These are phyloP conservation scores for Galaxea fascicularis DNA, from an alignment of 92 coral and sea anemone species.

Conservation along the genomic window DNA sequence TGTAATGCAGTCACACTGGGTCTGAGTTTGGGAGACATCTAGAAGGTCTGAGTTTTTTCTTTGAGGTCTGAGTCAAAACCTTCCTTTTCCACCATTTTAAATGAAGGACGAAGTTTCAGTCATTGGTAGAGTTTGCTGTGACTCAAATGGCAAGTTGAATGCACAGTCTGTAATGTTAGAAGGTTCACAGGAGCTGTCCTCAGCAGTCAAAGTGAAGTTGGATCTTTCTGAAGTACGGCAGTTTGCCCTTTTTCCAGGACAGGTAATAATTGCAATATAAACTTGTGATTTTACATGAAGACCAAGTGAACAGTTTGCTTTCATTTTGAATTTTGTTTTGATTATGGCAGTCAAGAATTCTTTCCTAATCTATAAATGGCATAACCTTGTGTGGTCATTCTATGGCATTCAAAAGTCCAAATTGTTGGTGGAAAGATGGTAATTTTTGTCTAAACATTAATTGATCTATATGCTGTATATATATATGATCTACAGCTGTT, in stretches of 20 bases:
- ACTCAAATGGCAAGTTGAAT: slow-evolving; percentile 94
- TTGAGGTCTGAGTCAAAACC: not conserved
- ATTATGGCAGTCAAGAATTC: not conserved
- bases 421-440: no score
- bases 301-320: no score
- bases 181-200: slow-evolving; percentile 82
- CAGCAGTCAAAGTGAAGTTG: slow-evolving; percentile 79
- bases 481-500: no score
- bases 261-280: slow-evolving; percentile 53
- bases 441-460: no score
- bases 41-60: no score
- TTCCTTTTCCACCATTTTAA: not conserved
- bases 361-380: not conserved
- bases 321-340: no score
- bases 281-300: not conserved
- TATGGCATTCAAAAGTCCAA: no score
- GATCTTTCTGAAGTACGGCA: slow-evolving; percentile 84
- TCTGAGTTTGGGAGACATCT: no score
- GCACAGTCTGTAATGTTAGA: slow-evolving; percentile 88
- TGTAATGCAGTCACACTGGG: no score
- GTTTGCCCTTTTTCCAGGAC: slow-evolving; percentile 96
- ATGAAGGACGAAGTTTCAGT: slow-evolving; percentile 86
- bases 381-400: no score
- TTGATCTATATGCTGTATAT: no score
- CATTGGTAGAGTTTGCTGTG: slow-evolving; percentile 95